A percentile compares a stretch with the other conserved stretches of the same genome.
phyloP scores from a whole-genome alignment of 2,797 vertebrate species.

The Sternarchorhynchus goeldii region DNA sequence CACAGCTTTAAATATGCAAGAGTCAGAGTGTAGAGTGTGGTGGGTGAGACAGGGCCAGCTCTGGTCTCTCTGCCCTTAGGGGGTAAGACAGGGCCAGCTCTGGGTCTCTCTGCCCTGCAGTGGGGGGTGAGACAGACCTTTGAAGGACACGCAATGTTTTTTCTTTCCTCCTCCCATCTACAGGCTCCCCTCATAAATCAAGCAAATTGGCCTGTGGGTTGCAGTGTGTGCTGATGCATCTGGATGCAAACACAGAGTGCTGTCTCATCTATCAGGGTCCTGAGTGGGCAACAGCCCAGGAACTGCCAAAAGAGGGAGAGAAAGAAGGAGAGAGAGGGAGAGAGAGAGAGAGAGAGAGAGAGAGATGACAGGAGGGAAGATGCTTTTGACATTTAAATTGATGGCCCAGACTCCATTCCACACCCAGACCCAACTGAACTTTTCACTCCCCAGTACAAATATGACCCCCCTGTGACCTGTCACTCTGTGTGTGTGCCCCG shows the following conservation, averaged over 20 bases:
- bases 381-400: slow-evolving; percentile 75
- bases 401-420: slow-evolving; percentile 58
- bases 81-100: too few species aligned
- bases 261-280: slow-evolving; percentile 38
- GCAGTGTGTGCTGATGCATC: slow-evolving; percentile 46
- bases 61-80: too few species aligned
- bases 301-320: background rate
- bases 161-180: background rate
- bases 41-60: too few species aligned
- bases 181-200: slow-evolving; percentile 48
- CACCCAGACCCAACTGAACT: slow-evolving; percentile 69
- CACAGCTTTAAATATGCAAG: background rate
- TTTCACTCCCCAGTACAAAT: slow-evolving; percentile 74
- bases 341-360: background rate
- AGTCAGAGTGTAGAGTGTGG: too few species aligned
- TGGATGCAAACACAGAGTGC: slow-evolving; percentile 63
- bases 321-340: background rate
- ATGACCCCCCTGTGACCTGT: slow-evolving; percentile 55
- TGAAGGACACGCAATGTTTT: slow-evolving; percentile 29
- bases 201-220: slow-evolving; percentile 38
- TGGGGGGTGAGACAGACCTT: slow-evolving; percentile 38
- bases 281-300: background rate
- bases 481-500: background rate
- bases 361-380: slow-evolving; percentile 41
- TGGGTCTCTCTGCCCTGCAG: too few species aligned